A percentile compares a stretch with the other conserved stretches of the same genome.
Evolutionary conservation across 2,888 invertebrate genomes (phyloP).

Genomic region (Apamea anceps): DNA sequence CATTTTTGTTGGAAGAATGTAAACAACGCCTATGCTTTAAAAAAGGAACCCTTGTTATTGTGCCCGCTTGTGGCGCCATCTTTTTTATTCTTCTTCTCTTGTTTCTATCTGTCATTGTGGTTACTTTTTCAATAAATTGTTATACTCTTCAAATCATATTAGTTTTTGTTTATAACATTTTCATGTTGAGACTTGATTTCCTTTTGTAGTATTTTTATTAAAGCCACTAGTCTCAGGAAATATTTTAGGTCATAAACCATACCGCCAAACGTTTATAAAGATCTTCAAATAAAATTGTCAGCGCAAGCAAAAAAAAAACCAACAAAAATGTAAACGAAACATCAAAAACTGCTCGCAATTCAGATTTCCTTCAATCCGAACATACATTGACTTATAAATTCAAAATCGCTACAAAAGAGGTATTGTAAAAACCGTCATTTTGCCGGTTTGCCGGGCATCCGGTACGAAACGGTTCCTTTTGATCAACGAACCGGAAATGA

Average conservation of each 20-base stretch:
- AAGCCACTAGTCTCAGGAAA: background rate
- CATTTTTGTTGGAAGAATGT: too few species aligned
- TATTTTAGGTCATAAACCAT: background rate
- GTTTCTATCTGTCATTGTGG: too few species aligned
- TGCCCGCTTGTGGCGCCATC: too few species aligned
- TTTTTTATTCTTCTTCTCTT: too few species aligned
- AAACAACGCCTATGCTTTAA: too few species aligned
- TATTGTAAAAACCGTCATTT: slow-evolving; percentile 58
- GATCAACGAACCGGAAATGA: slow-evolving; percentile 68
- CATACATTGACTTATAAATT: slow-evolving; percentile 46
- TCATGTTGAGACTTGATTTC: background rate
- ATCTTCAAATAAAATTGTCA: background rate
- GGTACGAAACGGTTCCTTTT: slow-evolving; percentile 61
- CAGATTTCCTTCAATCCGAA: slow-evolving; percentile 18
- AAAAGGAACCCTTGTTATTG: too few species aligned
- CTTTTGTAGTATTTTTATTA: background rate
- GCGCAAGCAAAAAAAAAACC: background rate
- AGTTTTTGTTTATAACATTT: background rate
- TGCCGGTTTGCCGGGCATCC: slow-evolving; percentile 26
- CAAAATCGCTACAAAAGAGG: slow-evolving; percentile 46
- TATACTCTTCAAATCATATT: too few species aligned
- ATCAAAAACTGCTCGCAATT: slow-evolving; percentile 24
- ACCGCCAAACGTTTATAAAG: background rate
- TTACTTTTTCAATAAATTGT: too few species aligned
- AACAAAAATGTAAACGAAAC: background rate